Evolutionary conservation across 2,113 vertebrate genomes (phyloP), one percentile per base, ranked within the genome.

Genomic region (Corapipo altera): DNA sequence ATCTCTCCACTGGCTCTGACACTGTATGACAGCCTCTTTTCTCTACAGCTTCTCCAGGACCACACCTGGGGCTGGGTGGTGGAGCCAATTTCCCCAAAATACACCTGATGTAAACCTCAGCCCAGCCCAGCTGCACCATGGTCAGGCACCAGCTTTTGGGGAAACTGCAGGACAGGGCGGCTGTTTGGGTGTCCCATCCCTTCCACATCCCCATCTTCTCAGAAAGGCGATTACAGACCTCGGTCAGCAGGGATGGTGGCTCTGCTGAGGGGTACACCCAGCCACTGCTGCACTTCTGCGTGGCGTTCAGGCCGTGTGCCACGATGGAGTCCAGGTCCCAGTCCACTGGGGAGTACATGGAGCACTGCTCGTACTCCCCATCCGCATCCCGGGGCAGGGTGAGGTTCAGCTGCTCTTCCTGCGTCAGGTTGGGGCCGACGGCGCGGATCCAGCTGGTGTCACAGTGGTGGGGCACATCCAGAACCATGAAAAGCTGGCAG

Each of bases 401-500:
- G 67, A 99, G 96, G 70, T 98, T 97, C 93, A 93, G 93, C 93
- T 96, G 98, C 66, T 97, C 93, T 2, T 98, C 97, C 3, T 76
- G 41, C 0, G 98, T 98, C 94, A 99, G 95, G 96, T 98, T 99
- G n/a, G 98, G 96, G 11, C 89, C 97, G 0, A 35, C 14, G 4
- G 91, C 67, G 37, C 76, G 88, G 81, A 99, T 98, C 99, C 99
- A 99, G 97, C 96, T 82, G 39, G 98, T 99, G 65, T 99, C 94
- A 11, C 99, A 99, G 97, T 98, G 82, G 72, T 99, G 98, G 2
- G 98, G 91, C 58, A 98, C 98, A 1, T 55, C 33, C 3, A 96
- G 26, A 8, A 97, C 98, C 81, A 98, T 98, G 48, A 99, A 99
- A 28, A 99, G 95, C 48, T 99, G 99, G 12, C 93, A 62, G 10